Percentiles rank a stretch among this genome's conserved stretches.
phyloP scores from a whole-genome alignment of 2,888 invertebrate genomes.

The Lymantria dispar region DNA sequence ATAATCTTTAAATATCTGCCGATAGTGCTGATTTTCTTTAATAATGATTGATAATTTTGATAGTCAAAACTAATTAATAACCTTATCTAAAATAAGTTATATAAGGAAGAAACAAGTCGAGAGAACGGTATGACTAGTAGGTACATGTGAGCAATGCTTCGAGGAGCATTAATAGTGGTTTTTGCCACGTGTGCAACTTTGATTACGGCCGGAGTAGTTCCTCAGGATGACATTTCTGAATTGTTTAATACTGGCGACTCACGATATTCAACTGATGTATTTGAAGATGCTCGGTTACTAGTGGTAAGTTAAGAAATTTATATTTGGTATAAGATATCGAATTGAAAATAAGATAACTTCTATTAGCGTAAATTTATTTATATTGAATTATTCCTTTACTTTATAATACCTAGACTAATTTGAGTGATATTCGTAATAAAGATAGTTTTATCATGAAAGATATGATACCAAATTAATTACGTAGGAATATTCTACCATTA shows the following conservation, averaged over 20 bases:
- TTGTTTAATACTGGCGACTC: slow-evolving; percentile 26
- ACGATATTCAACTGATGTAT: slow-evolving; percentile 51
- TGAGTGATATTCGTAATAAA: too few relatives aligned
- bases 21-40: not conserved
- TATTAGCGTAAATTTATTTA: too few relatives aligned
- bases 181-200: slow-evolving; percentile 25
- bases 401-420: too few relatives aligned
- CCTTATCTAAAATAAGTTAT: slow-evolving; percentile 36
- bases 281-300: slow-evolving; percentile 61
- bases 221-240: slow-evolving; percentile 43
- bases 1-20: too few relatives aligned
- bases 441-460: too few relatives aligned
- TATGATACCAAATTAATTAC: too few relatives aligned
- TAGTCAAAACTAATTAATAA: slow-evolving; percentile 19
- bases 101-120: slow-evolving; percentile 24
- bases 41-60: slow-evolving; percentile 5
- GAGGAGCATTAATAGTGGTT: slow-evolving; percentile 20
- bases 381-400: too few relatives aligned
- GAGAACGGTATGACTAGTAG: not conserved
- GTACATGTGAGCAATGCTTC: slow-evolving; percentile 25
- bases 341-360: not conserved
- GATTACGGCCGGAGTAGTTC: slow-evolving; percentile 35
- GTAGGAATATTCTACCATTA: too few relatives aligned
- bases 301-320: slow-evolving; percentile 49
- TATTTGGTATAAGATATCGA: not conserved